Evolutionary conservation across 92 coral and sea anemone species (phyloP).

Genomic region (Virgularia gustaviana): DNA sequence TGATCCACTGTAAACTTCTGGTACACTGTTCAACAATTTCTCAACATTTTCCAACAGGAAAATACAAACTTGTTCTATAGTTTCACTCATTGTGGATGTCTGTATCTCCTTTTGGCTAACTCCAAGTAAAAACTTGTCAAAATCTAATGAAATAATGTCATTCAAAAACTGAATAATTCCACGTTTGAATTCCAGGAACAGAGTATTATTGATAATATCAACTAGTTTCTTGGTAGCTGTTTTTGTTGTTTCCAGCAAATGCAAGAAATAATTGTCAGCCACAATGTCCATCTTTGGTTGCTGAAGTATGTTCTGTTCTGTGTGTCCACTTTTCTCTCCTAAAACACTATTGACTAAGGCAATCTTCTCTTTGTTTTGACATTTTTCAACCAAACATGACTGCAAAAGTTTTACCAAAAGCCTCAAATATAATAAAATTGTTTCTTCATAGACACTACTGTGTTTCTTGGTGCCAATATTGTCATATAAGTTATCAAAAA

Average conservation of each 20-base stretch:
- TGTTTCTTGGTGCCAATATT: neutral
- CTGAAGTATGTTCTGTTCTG: neutral
- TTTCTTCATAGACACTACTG: neutral
- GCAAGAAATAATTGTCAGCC: neutral
- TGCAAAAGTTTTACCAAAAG: neutral
- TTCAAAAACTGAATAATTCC: conserved; percentile 26
- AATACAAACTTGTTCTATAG: neutral
- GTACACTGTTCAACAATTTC: neutral
- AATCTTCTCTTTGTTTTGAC: neutral
- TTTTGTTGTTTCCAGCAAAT: neutral
- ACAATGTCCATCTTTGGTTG: neutral
- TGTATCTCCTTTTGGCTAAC: too few species aligned
- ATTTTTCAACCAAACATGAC: neutral
- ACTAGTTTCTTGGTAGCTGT: neutral
- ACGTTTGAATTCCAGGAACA: conserved; percentile 3
- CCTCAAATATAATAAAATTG: conserved; percentile 7
- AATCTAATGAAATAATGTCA: neutral
- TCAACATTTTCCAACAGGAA: neutral
- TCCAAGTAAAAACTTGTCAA: too few species aligned
- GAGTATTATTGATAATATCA: neutral
- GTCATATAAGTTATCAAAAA: neutral
- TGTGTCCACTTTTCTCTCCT: too few species aligned
- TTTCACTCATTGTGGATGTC: neutral
- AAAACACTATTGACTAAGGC: too few species aligned
- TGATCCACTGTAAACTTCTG: neutral